These are phyloP conservation scores for Microcebus ravelobensis DNA, from an alignment of 2,113 vertebrate species.

Conservation along the genomic window DNA sequence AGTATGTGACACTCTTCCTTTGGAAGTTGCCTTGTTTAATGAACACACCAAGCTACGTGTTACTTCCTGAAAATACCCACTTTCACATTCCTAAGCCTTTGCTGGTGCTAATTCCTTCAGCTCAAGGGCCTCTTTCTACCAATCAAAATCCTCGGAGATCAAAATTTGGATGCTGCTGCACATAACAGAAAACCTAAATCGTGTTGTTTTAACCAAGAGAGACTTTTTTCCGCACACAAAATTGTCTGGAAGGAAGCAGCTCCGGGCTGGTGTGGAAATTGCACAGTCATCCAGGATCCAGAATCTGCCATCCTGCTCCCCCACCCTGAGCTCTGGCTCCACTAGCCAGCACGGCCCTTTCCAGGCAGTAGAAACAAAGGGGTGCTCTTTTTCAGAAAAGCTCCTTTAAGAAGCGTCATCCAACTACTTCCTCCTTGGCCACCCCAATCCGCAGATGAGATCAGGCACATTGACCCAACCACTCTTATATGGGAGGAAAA, in stretches of 20 bases:
- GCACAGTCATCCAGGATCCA: not conserved
- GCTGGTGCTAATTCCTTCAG: not conserved
- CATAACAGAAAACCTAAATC: not conserved
- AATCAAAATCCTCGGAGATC: constrained; percentile 8
- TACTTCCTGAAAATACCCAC: not conserved
- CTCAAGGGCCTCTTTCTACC: not conserved
- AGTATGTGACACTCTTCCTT: not conserved
- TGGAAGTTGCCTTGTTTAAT: not conserved
- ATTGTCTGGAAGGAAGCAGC: not conserved
- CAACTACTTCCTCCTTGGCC: not conserved
- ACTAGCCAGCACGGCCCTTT: not conserved
- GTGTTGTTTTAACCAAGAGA: not conserved
- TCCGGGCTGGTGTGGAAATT: not conserved
- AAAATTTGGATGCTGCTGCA: not conserved
- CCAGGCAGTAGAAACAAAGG: no score
- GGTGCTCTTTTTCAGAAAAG: not conserved
- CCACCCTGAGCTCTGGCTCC: not conserved
- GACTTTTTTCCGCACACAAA: not conserved
- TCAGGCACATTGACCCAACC: not conserved
- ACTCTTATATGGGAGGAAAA: no score
- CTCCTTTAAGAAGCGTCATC: not conserved
- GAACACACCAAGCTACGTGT: not conserved
- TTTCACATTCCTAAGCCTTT: not conserved
- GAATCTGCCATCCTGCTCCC: not conserved
- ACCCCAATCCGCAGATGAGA: not conserved